A percentile compares a stretch with the other conserved stretches of the same genome.
These are phyloP conservation scores for Scomber scombrus DNA, from an alignment of 2,113 vertebrate genomes.

Conservation along the genomic window DNA sequence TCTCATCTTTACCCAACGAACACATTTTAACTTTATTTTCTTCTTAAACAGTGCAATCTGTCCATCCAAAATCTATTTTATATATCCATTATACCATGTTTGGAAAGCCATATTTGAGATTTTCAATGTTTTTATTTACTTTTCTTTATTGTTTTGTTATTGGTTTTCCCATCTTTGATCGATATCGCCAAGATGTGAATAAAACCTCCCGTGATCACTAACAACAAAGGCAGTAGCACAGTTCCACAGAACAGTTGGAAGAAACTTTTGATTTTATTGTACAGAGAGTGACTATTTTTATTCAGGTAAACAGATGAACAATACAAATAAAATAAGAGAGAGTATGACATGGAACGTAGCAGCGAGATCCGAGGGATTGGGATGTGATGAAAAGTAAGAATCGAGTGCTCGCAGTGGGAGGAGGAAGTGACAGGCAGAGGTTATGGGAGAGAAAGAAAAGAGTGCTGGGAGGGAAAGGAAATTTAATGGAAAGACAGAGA, in stretches of 20 bases:
- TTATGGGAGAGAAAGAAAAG: conserved; percentile 24
- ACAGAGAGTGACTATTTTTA: conserved; percentile 7
- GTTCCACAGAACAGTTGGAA: neutral
- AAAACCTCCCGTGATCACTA: neutral
- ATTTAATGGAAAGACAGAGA: conserved; percentile 45
- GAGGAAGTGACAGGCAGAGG: conserved; percentile 39
- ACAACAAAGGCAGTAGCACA: neutral
- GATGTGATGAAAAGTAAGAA: conserved; percentile 33
- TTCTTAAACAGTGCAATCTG: too few species aligned
- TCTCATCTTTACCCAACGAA: too few species aligned
- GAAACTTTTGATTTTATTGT: conserved; percentile 10
- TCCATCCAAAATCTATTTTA: too few species aligned
- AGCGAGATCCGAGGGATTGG: conserved; percentile 16
- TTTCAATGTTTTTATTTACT: too few species aligned
- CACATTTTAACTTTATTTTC: too few species aligned
- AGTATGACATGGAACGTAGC: neutral
- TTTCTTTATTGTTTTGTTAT: too few species aligned
- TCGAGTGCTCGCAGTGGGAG: conserved; percentile 14
- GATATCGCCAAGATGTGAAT: neutral
- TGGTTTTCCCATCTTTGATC: neutral
- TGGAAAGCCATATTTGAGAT: too few species aligned
- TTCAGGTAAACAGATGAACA: conserved; percentile 15
- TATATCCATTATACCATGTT: too few species aligned
- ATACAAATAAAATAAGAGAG: neutral
- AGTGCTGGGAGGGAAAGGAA: conserved; percentile 36